Conservation (phyloP, 2,113 vertebrate genomes). For the Anoplopoma fimbria region DNA sequence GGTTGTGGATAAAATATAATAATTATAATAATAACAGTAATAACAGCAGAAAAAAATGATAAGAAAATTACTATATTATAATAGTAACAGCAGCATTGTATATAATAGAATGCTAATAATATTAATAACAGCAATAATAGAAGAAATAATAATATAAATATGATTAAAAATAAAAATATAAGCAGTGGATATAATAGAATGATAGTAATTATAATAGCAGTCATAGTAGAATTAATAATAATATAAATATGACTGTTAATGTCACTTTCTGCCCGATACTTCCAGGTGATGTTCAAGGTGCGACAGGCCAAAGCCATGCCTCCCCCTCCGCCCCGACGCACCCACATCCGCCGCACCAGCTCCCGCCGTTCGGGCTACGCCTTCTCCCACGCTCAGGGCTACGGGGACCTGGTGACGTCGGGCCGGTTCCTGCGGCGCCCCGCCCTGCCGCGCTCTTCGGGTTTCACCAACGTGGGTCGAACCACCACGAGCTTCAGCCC, state of each 20-base stretch:
- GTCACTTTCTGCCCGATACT: not conserved
- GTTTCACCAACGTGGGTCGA: constrained; percentile 66
- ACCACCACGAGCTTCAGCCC: constrained; percentile 76
- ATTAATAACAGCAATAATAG: no score
- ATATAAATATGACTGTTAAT: not conserved
- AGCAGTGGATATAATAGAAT: no score
- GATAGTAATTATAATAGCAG: not conserved
- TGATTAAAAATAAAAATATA: no score
- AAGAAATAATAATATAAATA: no score
- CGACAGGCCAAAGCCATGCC: constrained; percentile 82
- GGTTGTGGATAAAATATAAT: no score
- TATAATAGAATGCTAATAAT: no score
- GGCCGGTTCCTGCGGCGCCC: constrained; percentile 85
- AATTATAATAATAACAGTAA: no score
- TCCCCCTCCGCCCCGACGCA: constrained; percentile 70
- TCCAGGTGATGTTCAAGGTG: constrained; percentile 88
- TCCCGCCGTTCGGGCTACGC: constrained; percentile 93
- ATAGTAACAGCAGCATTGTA: no score
- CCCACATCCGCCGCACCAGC: constrained; percentile 82
- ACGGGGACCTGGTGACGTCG: constrained; percentile 93
- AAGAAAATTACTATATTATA: no score
- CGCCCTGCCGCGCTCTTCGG: constrained; percentile 44
- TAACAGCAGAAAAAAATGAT: no score
- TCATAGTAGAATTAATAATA: not conserved
- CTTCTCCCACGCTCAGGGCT: constrained; percentile 94